These are phyloP conservation scores for Aurelia sp. DNA, from an alignment of 30 jellyfish, hydroid and myxozoan genomes.

Conservation along the genomic window DNA sequence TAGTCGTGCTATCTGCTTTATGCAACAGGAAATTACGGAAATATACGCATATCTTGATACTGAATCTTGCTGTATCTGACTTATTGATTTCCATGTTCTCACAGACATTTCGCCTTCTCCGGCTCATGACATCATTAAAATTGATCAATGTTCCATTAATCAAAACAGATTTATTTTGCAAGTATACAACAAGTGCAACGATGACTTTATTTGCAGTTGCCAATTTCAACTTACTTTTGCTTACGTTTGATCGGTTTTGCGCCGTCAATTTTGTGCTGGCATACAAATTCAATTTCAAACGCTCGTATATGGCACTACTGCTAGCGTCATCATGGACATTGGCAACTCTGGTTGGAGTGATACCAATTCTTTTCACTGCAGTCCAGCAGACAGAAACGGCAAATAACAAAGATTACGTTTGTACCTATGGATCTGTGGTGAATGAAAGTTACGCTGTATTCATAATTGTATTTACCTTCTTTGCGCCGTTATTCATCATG, in stretches of 20 bases:
- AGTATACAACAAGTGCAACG: conserved; percentile 40
- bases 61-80: conserved; percentile 71
- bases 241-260: conserved; percentile 63
- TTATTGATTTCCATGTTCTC: conserved; percentile 44
- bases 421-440: conserved; percentile 53
- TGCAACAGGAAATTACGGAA: conserved; percentile 49
- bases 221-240: conserved; percentile 53
- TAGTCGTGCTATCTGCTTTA: conserved; percentile 48
- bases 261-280: conserved; percentile 53
- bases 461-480: conserved; percentile 46
- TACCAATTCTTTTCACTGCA: conserved; percentile 16
- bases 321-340: conserved; percentile 27
- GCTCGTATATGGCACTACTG: conserved; percentile 21
- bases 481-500: conserved; percentile 57
- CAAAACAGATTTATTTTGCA: conserved; percentile 43
- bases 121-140: neutral
- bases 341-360: conserved; percentile 34
- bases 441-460: conserved; percentile 40
- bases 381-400: conserved; percentile 5
- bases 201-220: conserved; percentile 58
- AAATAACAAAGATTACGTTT: conserved; percentile 3
- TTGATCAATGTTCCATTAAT: neutral
- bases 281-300: conserved; percentile 26
- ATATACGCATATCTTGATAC: conserved; percentile 49
- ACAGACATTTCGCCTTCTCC: conserved; percentile 50